Conservation (phyloP, 2,797 vertebrate species). For the Tragopan temminckii region DNA sequence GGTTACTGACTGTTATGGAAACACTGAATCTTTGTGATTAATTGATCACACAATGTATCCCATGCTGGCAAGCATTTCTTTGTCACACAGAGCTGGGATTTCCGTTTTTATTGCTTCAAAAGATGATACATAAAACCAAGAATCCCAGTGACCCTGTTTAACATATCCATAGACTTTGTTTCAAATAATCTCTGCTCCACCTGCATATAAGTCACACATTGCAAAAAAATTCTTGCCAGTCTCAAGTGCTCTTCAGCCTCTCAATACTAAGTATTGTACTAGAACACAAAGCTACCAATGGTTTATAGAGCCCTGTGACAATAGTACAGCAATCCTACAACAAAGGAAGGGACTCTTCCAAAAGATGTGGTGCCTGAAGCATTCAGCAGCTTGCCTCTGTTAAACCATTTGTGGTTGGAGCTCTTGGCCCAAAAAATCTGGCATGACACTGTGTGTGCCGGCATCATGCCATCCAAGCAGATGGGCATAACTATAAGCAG, state of each 20-base stretch:
- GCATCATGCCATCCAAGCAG: slow-evolving; percentile 59
- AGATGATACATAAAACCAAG: slow-evolving; percentile 19
- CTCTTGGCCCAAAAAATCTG: slow-evolving; percentile 32
- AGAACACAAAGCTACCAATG: background rate
- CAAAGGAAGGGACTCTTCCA: slow-evolving; percentile 34
- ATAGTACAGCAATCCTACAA: background rate
- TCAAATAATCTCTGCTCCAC: background rate
- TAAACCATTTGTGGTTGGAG: background rate
- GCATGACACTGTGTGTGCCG: background rate
- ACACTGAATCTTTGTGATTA: slow-evolving; percentile 23
- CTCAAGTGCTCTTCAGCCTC: background rate
- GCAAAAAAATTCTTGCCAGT: background rate
- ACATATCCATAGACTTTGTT: background rate
- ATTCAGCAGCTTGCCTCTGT: background rate
- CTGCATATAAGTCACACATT: background rate
- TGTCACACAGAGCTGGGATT: background rate
- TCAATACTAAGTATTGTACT: background rate
- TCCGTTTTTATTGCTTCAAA: background rate
- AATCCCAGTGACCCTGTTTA: background rate
- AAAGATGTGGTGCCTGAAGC: slow-evolving; percentile 11
- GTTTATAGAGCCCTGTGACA: background rate
- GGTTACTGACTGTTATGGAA: slow-evolving; percentile 31
- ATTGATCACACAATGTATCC: background rate
- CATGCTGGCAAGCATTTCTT: background rate
- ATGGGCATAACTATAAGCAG: slow-evolving; percentile 26